Conservation (phyloP, 2,797 vertebrate species). For the Rhinatrema bivittatum region DNA sequence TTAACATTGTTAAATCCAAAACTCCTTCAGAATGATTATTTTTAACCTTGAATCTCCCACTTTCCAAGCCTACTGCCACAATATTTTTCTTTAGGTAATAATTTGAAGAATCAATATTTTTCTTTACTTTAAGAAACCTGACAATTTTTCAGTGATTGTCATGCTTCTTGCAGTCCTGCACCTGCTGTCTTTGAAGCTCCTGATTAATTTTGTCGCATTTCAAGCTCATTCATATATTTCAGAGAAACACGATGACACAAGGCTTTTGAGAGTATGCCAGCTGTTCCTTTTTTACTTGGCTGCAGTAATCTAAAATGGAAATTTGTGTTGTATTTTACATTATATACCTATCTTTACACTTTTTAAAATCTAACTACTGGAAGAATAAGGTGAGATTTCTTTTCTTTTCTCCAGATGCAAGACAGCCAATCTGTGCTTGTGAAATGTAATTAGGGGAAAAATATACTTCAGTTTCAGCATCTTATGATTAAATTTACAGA, state of each 20-base stretch:
- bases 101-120: constrained; percentile 32
- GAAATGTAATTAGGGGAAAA: neutral
- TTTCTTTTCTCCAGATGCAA: neutral
- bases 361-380: neutral
- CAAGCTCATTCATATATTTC: constrained; percentile 15
- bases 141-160: constrained; percentile 20
- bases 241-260: neutral
- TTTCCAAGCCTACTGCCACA: constrained; percentile 1
- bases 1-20: constrained; percentile 15
- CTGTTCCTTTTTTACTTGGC: constrained; percentile 1
- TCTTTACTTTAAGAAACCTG: constrained; percentile 18
- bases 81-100: constrained; percentile 24
- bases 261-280: neutral
- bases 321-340: neutral
- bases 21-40: constrained; percentile 10
- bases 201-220: constrained; percentile 22
- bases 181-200: constrained; percentile 25
- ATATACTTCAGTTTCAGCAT: no score
- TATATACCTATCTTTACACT: neutral
- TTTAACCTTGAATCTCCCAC: neutral
- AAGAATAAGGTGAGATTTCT: neutral
- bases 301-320: neutral
- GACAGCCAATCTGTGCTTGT: neutral
- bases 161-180: constrained; percentile 12
- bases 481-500: no score